Conservation (phyloP, 1,140 invertebrate species). For the Eubasilissa regina region DNA sequence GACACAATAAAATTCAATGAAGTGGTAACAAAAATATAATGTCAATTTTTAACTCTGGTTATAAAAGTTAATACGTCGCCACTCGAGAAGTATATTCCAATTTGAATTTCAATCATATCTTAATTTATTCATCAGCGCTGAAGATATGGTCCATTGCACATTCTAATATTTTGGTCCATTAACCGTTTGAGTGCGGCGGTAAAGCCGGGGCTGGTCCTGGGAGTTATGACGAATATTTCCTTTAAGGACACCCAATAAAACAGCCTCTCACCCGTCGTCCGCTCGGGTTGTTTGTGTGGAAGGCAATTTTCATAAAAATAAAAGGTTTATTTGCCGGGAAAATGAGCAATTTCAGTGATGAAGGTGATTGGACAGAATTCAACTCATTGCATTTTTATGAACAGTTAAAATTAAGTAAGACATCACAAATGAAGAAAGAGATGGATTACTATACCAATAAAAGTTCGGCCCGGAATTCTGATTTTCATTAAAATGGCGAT, state of each 20-base stretch:
- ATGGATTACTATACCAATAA: too few relatives aligned
- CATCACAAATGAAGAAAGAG: too few relatives aligned
- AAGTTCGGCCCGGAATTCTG: too few relatives aligned
- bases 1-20: background rate
- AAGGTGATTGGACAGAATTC: background rate
- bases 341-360: constrained; percentile 22
- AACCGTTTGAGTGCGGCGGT: constrained; percentile 39
- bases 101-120: constrained; percentile 45
- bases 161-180: constrained; percentile 48
- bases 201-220: constrained; percentile 2
- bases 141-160: constrained; percentile 41
- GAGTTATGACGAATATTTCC: constrained; percentile 39
- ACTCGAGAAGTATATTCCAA: constrained; percentile 35
- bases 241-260: constrained; percentile 38
- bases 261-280: background rate
- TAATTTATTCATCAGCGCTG: constrained; percentile 48
- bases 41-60: constrained; percentile 1
- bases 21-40: background rate
- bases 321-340: constrained; percentile 26
- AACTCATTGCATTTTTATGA: background rate
- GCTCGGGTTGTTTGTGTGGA: constrained; percentile 19
- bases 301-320: constrained; percentile 42
- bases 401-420: too few relatives aligned
- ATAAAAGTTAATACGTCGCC: constrained; percentile 26
- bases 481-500: too few relatives aligned